These are phyloP conservation scores for Antheraea mylitta DNA, from an alignment of 1,140 invertebrate genomes.

Conservation along the genomic window DNA sequence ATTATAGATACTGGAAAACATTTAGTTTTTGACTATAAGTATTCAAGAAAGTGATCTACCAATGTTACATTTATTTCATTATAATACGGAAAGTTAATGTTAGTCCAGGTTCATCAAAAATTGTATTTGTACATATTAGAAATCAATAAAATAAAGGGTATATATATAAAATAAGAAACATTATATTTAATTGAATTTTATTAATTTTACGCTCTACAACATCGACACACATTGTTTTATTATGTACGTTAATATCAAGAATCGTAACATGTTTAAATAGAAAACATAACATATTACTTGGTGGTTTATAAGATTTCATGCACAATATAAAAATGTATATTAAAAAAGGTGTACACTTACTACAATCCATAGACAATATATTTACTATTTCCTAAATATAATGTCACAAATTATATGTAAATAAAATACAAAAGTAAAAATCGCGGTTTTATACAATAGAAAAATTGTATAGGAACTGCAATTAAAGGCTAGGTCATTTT, in stretches of 20 bases:
- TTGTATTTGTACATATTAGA: neutral
- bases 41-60: no score
- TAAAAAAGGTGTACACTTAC: neutral
- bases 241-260: neutral
- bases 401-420: neutral
- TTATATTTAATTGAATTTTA: neutral
- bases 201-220: neutral
- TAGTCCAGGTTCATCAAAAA: no score
- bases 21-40: no score
- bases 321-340: neutral
- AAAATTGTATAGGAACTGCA: constrained; percentile 9
- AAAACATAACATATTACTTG: neutral
- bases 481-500: constrained; percentile 10
- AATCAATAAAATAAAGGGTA: neutral
- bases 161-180: neutral
- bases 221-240: neutral
- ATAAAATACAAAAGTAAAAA: constrained; percentile 6
- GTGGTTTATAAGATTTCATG: neutral
- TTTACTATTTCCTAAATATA: neutral
- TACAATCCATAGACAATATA: neutral
- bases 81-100: no score
- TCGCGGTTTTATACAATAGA: neutral
- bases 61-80: no score
- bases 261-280: neutral
- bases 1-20: no score